Percentiles rank a stretch among this genome's conserved stretches.
Evolutionary conservation across 2,888 invertebrate genomes (phyloP).

Genomic region (Thereva unica): DNA sequence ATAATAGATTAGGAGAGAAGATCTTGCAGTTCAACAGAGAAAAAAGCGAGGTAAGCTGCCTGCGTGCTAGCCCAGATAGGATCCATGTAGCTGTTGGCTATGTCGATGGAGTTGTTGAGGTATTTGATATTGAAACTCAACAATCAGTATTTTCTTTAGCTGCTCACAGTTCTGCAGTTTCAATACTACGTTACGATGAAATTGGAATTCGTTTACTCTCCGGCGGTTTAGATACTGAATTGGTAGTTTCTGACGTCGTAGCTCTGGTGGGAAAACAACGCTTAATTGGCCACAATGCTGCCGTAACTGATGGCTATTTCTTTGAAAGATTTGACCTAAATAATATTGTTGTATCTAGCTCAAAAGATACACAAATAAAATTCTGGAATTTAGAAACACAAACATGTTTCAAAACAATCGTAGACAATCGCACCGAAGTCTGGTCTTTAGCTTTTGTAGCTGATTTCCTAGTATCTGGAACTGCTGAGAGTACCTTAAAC

Average conservation of each 20-base stretch:
- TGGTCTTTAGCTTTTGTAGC: slow-evolving; percentile 82
- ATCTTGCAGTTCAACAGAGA: slow-evolving; percentile 79
- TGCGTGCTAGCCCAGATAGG: slow-evolving; percentile 77
- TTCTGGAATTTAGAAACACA: slow-evolving; percentile 97
- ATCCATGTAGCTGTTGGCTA: slow-evolving; percentile 89
- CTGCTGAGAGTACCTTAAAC: slow-evolving; percentile 79
- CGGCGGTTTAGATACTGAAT: slow-evolving; percentile 86
- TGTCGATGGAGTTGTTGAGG: slow-evolving; percentile 82
- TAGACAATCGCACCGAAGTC: slow-evolving; percentile 86
- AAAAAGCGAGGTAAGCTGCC: slow-evolving; percentile 77
- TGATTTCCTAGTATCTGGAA: slow-evolving; percentile 85
- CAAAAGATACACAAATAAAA: slow-evolving; percentile 93
- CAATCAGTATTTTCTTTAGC: slow-evolving; percentile 64
- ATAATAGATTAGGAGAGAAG: slow-evolving; percentile 60
- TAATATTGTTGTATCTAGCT: slow-evolving; percentile 70
- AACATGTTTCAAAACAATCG: slow-evolving; percentile 93
- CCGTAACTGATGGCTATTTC: slow-evolving; percentile 80
- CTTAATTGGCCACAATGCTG: slow-evolving; percentile 89
- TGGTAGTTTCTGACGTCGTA: slow-evolving; percentile 93
- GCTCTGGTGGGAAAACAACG: slow-evolving; percentile 88
- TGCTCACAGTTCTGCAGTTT: slow-evolving; percentile 85
- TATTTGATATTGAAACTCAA: slow-evolving; percentile 76
- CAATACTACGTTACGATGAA: slow-evolving; percentile 79
- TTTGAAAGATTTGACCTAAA: slow-evolving; percentile 66
- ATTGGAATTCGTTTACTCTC: slow-evolving; percentile 85